A percentile compares a stretch with the other conserved stretches of the same genome.
These are phyloP conservation scores for Carettochelys insculpta DNA, from an alignment of 2,113 vertebrate genomes.

Conservation along the genomic window DNA sequence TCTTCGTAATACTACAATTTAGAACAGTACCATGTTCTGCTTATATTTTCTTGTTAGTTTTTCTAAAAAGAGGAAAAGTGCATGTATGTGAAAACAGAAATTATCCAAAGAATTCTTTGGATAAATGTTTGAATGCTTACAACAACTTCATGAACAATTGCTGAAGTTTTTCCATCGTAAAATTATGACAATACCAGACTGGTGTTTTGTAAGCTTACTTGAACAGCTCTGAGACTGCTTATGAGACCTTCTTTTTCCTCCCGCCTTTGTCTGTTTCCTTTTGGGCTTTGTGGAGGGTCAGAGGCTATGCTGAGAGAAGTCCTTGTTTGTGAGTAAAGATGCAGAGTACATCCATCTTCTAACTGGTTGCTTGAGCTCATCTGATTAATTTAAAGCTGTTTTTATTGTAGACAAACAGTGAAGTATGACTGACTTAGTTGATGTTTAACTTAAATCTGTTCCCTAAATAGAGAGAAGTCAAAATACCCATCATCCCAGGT, in stretches of 20 bases:
- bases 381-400: background rate
- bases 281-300: background rate
- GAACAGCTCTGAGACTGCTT: background rate
- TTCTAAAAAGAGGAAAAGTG: background rate
- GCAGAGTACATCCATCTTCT: background rate
- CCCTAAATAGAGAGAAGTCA: background rate
- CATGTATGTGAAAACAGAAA: background rate
- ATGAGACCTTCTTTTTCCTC: background rate
- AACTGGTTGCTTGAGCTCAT: background rate
- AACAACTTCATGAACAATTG: background rate
- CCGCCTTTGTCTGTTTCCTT: background rate
- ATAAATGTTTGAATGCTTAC: background rate
- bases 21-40: background rate
- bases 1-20: background rate
- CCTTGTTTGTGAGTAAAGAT: background rate
- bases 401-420: no score
- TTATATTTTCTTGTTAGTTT: background rate
- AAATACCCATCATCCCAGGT: background rate
- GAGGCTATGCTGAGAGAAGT: background rate
- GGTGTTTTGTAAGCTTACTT: background rate
- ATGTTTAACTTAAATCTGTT: background rate
- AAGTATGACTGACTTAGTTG: no score
- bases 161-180: background rate
- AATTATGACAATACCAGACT: background rate
- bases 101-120: background rate